phyloP scores from a whole-genome alignment of 2,797 vertebrate species.

The Mormyrus hasselquistii region DNA sequence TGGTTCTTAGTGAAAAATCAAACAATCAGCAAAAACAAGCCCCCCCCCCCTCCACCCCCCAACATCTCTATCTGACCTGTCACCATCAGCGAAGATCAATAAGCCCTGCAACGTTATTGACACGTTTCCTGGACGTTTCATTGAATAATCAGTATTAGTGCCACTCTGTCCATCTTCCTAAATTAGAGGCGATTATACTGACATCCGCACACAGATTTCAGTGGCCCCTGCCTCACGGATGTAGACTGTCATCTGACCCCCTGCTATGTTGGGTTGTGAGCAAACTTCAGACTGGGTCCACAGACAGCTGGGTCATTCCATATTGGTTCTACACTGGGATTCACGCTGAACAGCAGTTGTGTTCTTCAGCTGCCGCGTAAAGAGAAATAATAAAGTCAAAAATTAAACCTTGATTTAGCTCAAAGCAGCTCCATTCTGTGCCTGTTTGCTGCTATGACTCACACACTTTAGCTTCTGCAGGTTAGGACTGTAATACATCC shows the following conservation, averaged over 20 bases:
- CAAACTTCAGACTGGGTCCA: not conserved
- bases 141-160: constrained; percentile 11
- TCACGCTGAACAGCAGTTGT: not conserved
- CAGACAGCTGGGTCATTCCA: not conserved
- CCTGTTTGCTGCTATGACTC: not conserved
- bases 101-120: constrained; percentile 3
- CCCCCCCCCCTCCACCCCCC: not conserved
- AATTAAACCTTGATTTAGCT: not conserved
- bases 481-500: not conserved
- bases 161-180: not conserved
- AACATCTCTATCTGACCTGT: not conserved
- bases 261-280: not conserved
- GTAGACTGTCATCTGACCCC: not conserved
- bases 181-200: not conserved
- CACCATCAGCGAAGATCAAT: not conserved
- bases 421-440: not conserved
- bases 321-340: not conserved
- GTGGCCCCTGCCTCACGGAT: not conserved
- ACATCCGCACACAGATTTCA: not conserved
- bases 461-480: not conserved
- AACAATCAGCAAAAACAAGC: not conserved
- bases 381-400: not conserved
- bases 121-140: not conserved
- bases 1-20: not conserved
- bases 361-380: not conserved